phyloP scores from a whole-genome alignment of 1,140 invertebrate species.

The Armadillidium nasatum region DNA sequence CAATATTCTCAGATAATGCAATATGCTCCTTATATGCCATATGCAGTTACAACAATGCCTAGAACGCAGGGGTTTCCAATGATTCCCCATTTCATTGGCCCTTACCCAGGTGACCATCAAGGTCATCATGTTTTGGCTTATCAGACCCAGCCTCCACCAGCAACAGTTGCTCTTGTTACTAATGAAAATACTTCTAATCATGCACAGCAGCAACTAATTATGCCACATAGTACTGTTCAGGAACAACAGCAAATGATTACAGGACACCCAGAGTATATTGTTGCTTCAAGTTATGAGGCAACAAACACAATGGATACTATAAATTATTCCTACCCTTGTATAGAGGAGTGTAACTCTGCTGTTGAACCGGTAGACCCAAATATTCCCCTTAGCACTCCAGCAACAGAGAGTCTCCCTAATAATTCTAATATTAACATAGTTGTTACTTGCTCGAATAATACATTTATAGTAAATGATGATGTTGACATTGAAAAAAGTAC shows the following conservation, averaged over 20 bases:
- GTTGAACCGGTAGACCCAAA: background rate
- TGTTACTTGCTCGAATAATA: no score
- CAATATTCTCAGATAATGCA: background rate
- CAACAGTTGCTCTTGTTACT: background rate
- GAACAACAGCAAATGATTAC: background rate
- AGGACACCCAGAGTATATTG: background rate
- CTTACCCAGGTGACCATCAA: background rate
- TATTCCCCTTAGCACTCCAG: background rate
- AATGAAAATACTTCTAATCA: constrained; percentile 4
- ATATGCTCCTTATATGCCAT: background rate
- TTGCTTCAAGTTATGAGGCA: background rate
- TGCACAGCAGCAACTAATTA: background rate
- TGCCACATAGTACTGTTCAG: background rate
- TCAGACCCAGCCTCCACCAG: background rate
- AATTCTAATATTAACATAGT: no score
- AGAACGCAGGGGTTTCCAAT: background rate
- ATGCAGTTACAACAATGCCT: background rate
- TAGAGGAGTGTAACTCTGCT: background rate
- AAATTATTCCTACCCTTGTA: background rate
- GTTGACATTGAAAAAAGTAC: no score
- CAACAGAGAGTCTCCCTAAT: background rate
- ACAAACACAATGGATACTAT: background rate
- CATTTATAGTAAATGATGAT: no score
- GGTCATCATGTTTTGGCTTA: background rate
- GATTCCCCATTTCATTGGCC: background rate